These are phyloP conservation scores for Colinus virginianus DNA, from an alignment of 2,113 vertebrate species.

Conservation along the genomic window DNA sequence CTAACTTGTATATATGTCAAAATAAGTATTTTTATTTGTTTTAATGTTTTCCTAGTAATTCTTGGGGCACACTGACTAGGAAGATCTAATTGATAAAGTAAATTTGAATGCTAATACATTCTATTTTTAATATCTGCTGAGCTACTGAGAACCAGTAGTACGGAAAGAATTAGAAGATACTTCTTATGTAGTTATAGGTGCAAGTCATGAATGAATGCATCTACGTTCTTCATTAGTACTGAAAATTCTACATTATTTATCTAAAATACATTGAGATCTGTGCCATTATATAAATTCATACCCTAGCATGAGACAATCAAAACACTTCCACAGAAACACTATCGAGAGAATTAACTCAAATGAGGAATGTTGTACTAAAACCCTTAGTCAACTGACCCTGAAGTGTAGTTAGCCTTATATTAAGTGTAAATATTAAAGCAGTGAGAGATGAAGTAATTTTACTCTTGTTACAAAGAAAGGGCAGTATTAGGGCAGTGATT, in stretches of 20 bases:
- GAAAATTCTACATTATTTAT: not conserved
- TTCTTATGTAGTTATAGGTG: not conserved
- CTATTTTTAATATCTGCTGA: not conserved
- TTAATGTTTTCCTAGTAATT: not conserved
- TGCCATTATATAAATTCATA: not conserved
- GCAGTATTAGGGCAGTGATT: not conserved
- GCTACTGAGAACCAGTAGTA: not conserved
- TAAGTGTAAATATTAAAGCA: not conserved
- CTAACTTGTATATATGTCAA: not conserved
- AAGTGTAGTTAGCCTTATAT: not conserved
- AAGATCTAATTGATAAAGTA: not conserved
- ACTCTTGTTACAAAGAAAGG: not conserved
- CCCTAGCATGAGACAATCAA: not conserved
- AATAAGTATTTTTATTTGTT: not conserved
- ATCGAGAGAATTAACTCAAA: too few species aligned
- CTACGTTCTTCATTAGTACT: not conserved
- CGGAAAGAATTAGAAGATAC: not conserved
- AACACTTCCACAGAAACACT: not conserved
- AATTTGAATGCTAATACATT: not conserved
- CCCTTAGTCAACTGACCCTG: not conserved
- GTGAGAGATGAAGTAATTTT: not conserved
- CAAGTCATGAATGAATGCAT: not conserved
- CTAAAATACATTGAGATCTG: not conserved
- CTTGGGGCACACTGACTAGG: not conserved
- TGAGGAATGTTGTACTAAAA: not conserved